phyloP scores from a whole-genome alignment of 2,797 vertebrate species.

The Enteromius argenteus region DNA sequence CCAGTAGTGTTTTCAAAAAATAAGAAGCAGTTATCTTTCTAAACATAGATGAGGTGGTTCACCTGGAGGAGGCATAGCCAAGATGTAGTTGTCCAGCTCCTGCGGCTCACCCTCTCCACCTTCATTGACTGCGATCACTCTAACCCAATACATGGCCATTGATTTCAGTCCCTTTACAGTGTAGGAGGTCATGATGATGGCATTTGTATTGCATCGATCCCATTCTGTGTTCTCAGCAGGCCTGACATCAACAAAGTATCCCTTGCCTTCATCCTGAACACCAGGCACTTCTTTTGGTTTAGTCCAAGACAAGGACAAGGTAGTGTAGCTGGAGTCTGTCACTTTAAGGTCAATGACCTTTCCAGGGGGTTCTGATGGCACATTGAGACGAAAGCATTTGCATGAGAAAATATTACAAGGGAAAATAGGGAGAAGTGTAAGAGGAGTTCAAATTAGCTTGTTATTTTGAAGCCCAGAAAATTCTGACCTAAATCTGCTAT shows the following conservation, averaged over 20 bases:
- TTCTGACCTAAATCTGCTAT: conserved; percentile 8
- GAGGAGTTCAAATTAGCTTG: background rate
- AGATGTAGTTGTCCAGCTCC: conserved; percentile 78
- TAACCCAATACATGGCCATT: conserved; percentile 83
- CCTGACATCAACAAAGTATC: conserved; percentile 87
- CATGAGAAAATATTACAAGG: background rate
- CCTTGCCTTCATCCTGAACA: conserved; percentile 79
- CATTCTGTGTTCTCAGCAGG: conserved; percentile 81
- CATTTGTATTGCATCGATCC: conserved; percentile 81
- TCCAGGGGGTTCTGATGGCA: conserved; percentile 83
- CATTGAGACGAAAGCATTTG: conserved; percentile 1
- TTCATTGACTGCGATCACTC: conserved; percentile 80
- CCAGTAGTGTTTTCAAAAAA: background rate
- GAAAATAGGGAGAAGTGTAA: background rate
- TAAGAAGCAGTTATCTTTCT: background rate
- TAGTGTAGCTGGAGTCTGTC: conserved; percentile 82
- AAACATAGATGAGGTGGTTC: conserved; percentile 58
- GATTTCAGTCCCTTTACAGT: conserved; percentile 85
- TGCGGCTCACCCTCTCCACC: conserved; percentile 78
- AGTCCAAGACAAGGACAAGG: conserved; percentile 85
- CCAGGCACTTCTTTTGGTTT: conserved; percentile 76
- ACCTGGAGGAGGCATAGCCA: conserved; percentile 81
- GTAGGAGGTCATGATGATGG: conserved; percentile 72
- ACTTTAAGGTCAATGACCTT: conserved; percentile 85
- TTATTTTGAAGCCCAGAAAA: background rate